Conservation (phyloP, 2,797 vertebrate genomes). For the Rhinoraja longicauda region DNA sequence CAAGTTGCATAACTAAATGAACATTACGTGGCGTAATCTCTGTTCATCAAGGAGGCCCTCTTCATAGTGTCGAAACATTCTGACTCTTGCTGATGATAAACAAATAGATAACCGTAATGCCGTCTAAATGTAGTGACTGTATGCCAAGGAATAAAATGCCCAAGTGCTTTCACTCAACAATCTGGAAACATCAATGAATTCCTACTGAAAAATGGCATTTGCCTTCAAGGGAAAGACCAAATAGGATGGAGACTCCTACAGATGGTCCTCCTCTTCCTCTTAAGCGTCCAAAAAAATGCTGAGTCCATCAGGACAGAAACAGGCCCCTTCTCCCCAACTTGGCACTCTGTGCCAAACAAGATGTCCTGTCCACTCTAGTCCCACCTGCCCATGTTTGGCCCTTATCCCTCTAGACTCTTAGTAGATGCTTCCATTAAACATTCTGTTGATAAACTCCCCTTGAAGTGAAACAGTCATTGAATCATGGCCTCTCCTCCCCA, state of each 20-base stretch:
- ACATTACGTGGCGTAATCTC: neutral
- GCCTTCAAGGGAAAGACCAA: neutral
- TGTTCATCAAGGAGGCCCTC: neutral
- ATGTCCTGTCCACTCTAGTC: too few species aligned
- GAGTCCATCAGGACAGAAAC: too few species aligned
- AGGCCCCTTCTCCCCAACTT: too few species aligned
- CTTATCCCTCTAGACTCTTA: neutral
- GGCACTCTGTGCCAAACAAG: too few species aligned
- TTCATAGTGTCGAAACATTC: neutral
- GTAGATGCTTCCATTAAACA: neutral
- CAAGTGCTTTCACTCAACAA: neutral
- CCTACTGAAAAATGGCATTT: neutral
- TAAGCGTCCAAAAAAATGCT: neutral
- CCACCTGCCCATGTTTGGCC: too few species aligned
- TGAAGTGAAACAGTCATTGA: neutral
- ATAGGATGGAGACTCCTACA: neutral
- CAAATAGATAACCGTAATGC: constrained; percentile 7
- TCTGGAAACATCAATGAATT: neutral
- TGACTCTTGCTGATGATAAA: neutral
- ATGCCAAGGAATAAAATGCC: neutral
- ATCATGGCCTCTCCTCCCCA: neutral
- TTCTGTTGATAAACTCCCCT: neutral
- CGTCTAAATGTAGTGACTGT: neutral
- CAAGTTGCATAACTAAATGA: constrained; percentile 28
- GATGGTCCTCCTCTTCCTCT: neutral